These are phyloP conservation scores for Leuciscus idus DNA, from an alignment of 2,113 vertebrate genomes.

Conservation along the genomic window DNA sequence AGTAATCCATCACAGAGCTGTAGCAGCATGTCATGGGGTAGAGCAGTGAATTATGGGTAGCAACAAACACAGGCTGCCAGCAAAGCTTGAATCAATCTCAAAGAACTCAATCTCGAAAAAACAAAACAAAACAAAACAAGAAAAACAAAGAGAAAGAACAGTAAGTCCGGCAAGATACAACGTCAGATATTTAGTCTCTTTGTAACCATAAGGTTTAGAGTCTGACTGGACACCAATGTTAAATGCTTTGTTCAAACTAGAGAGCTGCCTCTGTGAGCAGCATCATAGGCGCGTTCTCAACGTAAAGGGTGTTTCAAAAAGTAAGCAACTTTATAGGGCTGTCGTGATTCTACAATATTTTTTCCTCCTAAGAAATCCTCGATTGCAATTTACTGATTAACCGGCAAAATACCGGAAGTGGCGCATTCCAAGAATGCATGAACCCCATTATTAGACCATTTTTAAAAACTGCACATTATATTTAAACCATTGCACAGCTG, in stretches of 20 bases:
- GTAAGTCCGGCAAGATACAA: neutral
- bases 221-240: neutral
- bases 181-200: neutral
- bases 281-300: neutral
- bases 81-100: conserved; percentile 76
- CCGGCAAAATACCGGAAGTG: too few relatives aligned
- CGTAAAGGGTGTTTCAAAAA: neutral
- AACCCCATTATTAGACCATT: too few relatives aligned
- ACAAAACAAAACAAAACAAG: conserved; percentile 55
- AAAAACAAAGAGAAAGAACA: conserved; percentile 58
- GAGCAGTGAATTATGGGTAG: conserved; percentile 57
- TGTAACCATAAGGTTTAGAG: neutral
- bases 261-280: neutral
- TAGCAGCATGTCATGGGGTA: conserved; percentile 62
- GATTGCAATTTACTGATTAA: too few relatives aligned
- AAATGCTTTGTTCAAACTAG: neutral
- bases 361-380: too few relatives aligned
- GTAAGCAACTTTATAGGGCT: neutral
- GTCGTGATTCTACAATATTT: too few relatives aligned
- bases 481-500: too few relatives aligned
- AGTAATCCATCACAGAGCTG: conserved; percentile 73
- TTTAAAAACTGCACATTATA: too few relatives aligned
- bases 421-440: too few relatives aligned
- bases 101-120: conserved; percentile 66
- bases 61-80: conserved; percentile 60